Conservation (phyloP, 1,140 invertebrate species). For the Euwallacea fornicatus region DNA sequence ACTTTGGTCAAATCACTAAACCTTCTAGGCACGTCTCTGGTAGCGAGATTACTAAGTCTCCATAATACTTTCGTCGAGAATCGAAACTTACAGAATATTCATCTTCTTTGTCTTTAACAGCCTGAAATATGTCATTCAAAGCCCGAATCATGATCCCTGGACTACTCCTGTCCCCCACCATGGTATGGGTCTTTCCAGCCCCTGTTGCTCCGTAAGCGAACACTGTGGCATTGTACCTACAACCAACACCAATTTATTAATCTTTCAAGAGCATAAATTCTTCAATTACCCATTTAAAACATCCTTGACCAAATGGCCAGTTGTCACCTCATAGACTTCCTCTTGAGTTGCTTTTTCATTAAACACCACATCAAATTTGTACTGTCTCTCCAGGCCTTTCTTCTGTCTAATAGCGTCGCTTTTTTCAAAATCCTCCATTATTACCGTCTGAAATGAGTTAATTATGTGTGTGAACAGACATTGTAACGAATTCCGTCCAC, state of each 20-base stretch:
- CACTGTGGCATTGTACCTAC: conserved; percentile 86
- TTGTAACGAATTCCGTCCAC: no score
- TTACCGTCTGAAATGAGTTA: conserved; percentile 57
- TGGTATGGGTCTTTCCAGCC: conserved; percentile 89
- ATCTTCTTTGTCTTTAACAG: conserved; percentile 60
- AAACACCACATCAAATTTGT: conserved; percentile 86
- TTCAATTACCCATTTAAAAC: conserved; percentile 71
- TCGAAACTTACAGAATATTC: conserved; percentile 60
- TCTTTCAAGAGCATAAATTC: neutral
- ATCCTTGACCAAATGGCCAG: conserved; percentile 81
- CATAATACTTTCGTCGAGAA: neutral
- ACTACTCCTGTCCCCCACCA: conserved; percentile 73
- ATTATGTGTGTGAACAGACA: no score
- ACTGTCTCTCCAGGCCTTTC: conserved; percentile 69
- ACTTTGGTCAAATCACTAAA: no score
- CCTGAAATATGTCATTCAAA: conserved; percentile 80
- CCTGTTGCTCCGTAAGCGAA: conserved; percentile 97
- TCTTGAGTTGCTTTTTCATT: conserved; percentile 73
- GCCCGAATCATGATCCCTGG: conserved; percentile 88
- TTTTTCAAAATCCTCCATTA: conserved; percentile 64
- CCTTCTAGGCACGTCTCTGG: no score
- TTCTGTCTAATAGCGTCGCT: conserved; percentile 66
- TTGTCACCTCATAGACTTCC: conserved; percentile 81
- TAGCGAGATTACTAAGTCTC: neutral
- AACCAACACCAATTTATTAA: conserved; percentile 19